phyloP scores from a whole-genome alignment of 2,797 vertebrate genomes.

The Pseudotriccus pelzelni region DNA sequence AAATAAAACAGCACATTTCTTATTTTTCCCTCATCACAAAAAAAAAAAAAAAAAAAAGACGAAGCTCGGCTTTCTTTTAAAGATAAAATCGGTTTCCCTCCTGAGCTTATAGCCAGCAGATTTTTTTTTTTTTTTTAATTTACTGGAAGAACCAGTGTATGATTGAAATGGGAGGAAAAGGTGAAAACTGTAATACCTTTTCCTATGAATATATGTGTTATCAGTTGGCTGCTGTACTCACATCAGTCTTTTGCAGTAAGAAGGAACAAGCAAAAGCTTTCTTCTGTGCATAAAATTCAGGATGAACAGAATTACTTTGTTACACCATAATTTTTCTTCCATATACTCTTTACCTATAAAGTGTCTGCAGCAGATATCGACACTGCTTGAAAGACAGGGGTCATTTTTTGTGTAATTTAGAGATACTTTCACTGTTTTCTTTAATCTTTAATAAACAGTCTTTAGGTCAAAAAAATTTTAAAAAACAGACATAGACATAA shows the following conservation, averaged over 20 bases:
- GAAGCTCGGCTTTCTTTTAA: neutral
- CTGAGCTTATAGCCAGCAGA: neutral
- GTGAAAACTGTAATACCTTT: conserved; percentile 23
- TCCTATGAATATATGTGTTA: conserved; percentile 40
- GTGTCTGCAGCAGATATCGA: neutral
- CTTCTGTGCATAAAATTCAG: neutral
- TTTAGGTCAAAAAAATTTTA: neutral
- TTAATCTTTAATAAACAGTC: neutral
- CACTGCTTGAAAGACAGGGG: neutral
- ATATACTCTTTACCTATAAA: neutral
- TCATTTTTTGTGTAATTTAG: neutral
- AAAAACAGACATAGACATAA: neutral
- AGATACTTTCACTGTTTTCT: neutral
- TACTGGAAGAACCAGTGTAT: neutral
- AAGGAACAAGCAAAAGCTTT: neutral
- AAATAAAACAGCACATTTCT: neutral
- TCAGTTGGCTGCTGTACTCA: conserved; percentile 3
- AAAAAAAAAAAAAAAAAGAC: too few species aligned
- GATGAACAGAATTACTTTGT: neutral
- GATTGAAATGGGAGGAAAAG: neutral
- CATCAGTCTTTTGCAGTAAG: neutral
- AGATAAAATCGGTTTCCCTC: neutral
- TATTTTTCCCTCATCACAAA: neutral
- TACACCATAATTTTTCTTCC: neutral
- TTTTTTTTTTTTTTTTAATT: neutral